A percentile compares a stretch with the other conserved stretches of the same genome.
Evolutionary conservation across 2,888 invertebrate genomes (phyloP).

Genomic region (Acholoe squamosa): DNA sequence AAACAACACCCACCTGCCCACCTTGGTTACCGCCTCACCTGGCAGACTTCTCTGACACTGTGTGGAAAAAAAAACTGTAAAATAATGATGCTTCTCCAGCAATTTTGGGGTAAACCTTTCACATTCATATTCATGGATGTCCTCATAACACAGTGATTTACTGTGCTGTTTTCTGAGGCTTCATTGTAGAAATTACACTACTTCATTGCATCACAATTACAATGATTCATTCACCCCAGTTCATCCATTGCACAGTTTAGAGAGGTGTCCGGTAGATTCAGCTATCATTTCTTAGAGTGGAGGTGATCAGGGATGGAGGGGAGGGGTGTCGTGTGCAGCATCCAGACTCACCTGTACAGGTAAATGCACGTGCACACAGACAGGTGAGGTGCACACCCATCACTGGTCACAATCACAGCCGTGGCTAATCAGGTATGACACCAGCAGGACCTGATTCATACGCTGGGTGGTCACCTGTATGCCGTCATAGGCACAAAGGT

Average conservation of each 20-base stretch:
- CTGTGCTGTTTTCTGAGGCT: neutral
- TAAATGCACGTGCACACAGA: neutral
- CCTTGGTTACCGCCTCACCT: constrained; percentile 15
- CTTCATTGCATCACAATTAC: too few species aligned
- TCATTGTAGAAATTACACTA: too few species aligned
- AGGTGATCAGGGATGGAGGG: neutral
- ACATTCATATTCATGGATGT: too few species aligned
- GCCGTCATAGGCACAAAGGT: constrained; percentile 11
- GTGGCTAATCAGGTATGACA: constrained; percentile 14
- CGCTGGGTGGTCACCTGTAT: constrained; percentile 22
- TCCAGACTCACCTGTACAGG: neutral
- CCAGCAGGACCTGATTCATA: neutral
- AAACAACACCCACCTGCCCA: constrained; percentile 7
- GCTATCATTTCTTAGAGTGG: too few species aligned
- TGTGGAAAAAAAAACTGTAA: too few species aligned
- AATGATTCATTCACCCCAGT: too few species aligned
- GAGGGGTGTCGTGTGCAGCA: neutral
- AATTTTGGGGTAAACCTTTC: too few species aligned
- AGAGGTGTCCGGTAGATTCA: too few species aligned
- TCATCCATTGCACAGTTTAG: too few species aligned
- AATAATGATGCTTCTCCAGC: too few species aligned
- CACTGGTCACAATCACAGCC: neutral
- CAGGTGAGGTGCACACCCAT: neutral
- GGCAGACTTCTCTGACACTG: too few species aligned
- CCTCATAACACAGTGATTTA: too few species aligned